Conservation (phyloP, 1,140 invertebrate species). For the Euura lappo region DNA sequence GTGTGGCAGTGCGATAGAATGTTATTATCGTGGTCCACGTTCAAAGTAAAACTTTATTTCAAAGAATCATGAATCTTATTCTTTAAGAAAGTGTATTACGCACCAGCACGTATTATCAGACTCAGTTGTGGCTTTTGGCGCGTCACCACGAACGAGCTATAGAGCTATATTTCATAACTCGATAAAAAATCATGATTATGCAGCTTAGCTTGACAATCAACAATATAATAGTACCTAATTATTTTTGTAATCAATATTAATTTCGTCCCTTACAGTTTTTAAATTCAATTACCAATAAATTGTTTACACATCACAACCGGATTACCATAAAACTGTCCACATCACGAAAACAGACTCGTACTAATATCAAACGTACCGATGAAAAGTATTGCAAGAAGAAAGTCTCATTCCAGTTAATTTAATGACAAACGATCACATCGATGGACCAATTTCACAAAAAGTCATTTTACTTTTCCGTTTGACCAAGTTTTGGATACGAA, state of each 20-base stretch:
- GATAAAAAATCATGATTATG: background rate
- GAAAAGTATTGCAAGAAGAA: too few relatives aligned
- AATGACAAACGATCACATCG: too few relatives aligned
- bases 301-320: background rate
- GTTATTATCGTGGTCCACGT: background rate
- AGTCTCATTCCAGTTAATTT: too few relatives aligned
- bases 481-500: too few relatives aligned
- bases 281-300: background rate
- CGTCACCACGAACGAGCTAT: background rate
- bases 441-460: too few relatives aligned
- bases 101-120: background rate
- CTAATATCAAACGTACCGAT: too few relatives aligned
- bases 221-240: background rate
- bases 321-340: background rate
- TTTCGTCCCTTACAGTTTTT: background rate
- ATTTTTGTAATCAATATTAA: background rate
- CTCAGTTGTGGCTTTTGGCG: background rate
- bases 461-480: too few relatives aligned
- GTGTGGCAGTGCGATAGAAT: too few relatives aligned
- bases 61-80: background rate
- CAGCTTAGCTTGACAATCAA: conserved; percentile 1
- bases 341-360: too few relatives aligned
- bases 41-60: conserved; percentile 1
- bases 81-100: background rate
- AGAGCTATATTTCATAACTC: background rate